Percentiles rank a stretch among this genome's conserved stretches.
phyloP scores from a whole-genome alignment of 2,113 vertebrate species.

The Tetrax tetrax region DNA sequence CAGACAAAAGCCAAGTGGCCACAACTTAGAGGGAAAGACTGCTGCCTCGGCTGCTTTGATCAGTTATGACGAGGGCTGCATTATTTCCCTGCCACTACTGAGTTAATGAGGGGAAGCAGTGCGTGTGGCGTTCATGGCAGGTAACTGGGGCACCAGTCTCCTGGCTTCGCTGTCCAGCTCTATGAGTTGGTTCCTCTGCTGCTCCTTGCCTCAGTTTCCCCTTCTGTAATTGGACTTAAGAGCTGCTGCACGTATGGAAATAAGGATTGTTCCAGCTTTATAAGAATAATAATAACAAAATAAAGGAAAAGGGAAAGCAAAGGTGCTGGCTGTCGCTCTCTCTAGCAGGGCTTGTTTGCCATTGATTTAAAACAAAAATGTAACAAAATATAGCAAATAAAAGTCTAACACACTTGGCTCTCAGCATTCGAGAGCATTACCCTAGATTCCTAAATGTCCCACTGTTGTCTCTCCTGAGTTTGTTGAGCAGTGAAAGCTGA shows the following conservation, averaged over 20 bases:
- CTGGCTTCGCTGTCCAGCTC: not conserved
- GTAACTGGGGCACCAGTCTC: not conserved
- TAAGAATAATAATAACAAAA: not conserved
- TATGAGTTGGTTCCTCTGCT: not conserved
- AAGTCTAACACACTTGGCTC: not conserved
- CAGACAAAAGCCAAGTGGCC: not conserved
- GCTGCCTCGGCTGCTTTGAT: not conserved
- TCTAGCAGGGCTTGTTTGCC: not conserved
- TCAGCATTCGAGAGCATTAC: not conserved
- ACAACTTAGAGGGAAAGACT: not conserved
- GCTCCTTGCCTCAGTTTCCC: not conserved
- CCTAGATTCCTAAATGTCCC: not conserved
- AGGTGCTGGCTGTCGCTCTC: not conserved
- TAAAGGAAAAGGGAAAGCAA: not conserved
- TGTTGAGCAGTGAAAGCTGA: not conserved
- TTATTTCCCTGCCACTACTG: not conserved
- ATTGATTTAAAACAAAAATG: not conserved
- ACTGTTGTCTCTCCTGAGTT: not conserved
- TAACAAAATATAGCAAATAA: not conserved
- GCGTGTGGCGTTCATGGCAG: not conserved
- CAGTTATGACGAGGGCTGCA: fast-evolving
- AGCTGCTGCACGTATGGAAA: not conserved
- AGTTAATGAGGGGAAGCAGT: not conserved
- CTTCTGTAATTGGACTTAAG: not conserved
- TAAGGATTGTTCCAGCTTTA: not conserved